phyloP scores from a whole-genome alignment of 2,888 invertebrate species.

The Torymus tubicola region DNA sequence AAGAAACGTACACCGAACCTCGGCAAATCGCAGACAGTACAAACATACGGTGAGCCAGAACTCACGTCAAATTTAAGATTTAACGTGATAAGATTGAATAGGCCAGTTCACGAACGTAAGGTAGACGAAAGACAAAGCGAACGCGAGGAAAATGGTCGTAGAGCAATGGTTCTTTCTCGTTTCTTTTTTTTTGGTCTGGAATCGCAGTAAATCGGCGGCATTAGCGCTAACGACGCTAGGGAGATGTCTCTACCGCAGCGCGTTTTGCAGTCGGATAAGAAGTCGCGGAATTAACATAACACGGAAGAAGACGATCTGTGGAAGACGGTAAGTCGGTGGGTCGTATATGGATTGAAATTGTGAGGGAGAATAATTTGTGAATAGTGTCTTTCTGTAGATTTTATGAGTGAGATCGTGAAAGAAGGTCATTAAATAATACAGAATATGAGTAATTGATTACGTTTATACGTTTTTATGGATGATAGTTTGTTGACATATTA shows the following conservation, averaged over 20 bases:
- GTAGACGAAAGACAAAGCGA: neutral
- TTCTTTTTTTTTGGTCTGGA: neutral
- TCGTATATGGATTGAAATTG: too few relatives aligned
- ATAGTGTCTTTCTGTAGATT: too few relatives aligned
- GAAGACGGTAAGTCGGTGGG: too few relatives aligned
- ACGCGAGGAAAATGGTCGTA: neutral
- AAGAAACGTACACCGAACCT: too few relatives aligned
- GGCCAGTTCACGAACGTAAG: neutral
- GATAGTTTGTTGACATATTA: too few relatives aligned
- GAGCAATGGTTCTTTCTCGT: neutral
- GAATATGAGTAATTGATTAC: too few relatives aligned
- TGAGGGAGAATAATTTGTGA: too few relatives aligned
- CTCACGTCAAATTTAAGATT: constrained; percentile 9
- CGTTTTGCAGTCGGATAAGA: neutral
- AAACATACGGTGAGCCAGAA: neutral
- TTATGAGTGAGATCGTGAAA: too few relatives aligned
- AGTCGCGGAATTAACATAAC: constrained; percentile 10
- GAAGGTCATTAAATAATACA: too few relatives aligned
- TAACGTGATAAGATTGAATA: neutral
- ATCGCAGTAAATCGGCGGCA: constrained; percentile 4
- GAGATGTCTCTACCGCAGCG: neutral
- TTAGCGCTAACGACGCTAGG: neutral
- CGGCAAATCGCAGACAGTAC: neutral
- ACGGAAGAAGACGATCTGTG: neutral
- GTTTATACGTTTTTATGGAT: too few relatives aligned